Evolutionary conservation across 2,888 invertebrate species (phyloP).

Genomic region (Drosophila infuscata): DNA sequence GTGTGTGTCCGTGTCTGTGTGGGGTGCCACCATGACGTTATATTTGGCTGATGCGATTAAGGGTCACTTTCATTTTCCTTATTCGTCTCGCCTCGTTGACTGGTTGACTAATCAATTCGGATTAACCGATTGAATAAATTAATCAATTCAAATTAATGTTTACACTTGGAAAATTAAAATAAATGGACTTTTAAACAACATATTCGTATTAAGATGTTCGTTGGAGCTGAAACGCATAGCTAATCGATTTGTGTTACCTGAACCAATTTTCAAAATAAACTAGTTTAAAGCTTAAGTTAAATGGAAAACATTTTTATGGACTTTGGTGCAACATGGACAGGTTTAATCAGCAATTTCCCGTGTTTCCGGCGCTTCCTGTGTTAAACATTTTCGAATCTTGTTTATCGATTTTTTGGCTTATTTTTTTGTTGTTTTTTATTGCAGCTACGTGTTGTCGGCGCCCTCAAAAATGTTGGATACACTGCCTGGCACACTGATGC

Average conservation of each 20-base stretch:
- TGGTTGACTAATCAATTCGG: slow-evolving; percentile 30
- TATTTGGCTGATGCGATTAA: slow-evolving; percentile 23
- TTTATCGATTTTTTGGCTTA: not conserved
- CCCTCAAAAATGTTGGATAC: slow-evolving; percentile 95
- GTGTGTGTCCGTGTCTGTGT: slow-evolving; percentile 29
- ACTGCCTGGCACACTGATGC: slow-evolving; percentile 95
- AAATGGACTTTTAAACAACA: not conserved
- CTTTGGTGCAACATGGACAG: not conserved
- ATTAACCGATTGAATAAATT: slow-evolving; percentile 4
- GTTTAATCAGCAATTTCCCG: not conserved
- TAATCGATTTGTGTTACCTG: not conserved
- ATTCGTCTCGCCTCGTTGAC: slow-evolving; percentile 19
- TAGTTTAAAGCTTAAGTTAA: not conserved
- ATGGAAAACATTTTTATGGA: not conserved
- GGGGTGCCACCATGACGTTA: slow-evolving; percentile 43
- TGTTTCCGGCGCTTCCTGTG: not conserved
- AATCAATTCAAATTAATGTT: slow-evolving; percentile 27
- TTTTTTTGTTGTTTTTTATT: slow-evolving; percentile 1
- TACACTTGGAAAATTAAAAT: slow-evolving; percentile 7
- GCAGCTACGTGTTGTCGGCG: slow-evolving; percentile 94
- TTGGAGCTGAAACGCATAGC: not conserved
- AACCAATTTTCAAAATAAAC: not conserved
- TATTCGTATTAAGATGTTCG: not conserved
- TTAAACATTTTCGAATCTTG: slow-evolving; percentile 4
- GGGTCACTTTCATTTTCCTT: slow-evolving; percentile 50